Evolutionary conservation across 2,113 vertebrate species (phyloP), one percentile per base, ranked within the genome.

Genomic region (Brachyhypopomus gauderio): DNA sequence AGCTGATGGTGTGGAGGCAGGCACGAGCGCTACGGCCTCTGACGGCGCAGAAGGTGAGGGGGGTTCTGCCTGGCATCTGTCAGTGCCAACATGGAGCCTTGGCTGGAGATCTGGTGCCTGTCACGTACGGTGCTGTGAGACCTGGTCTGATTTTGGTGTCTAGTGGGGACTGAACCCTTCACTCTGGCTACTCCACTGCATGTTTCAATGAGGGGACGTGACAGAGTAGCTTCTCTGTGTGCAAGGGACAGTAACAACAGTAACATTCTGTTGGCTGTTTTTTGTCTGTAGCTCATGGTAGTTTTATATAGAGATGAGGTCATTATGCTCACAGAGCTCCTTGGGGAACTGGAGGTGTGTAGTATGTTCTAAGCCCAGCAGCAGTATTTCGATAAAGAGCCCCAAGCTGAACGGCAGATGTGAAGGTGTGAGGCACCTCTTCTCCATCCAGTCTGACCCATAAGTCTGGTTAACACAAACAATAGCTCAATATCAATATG

Each of bases 11-110:
- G 86, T 92, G 75, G 95, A 96, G 59, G 94, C 93, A 0, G 94
- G 93, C 72, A 90, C 94, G 7, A 96, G 95, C 59, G 94, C 93
- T 38, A 94, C 95, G 25, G 93, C 94, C 81, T 95, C 95, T 0
- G 94, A 95, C 89, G 94, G 93, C 90, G 91, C 93, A 2, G 95
- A 98, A 88, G 97, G 97, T 98, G 90, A 87, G 70, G 76, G 12
- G 45, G 8, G 1, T 11, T 48, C 4, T 48, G 8, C 45, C 45
- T 11, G 6, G 45, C 45, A 48, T 9, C 45, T 4, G 45, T 1
- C 12, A 11, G 45, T 48, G 45, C 8, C 45, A 48, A 48, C 9
- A 9, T 48, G 12, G 6, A 41, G 6, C 45, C 45, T 48, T 11
- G 45, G 12, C 6, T 11, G 45, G 45, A 48, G 3, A 11, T 48